A percentile compares a stretch with the other conserved stretches of the same genome.
These are phyloP conservation scores for Desmodus rotundus DNA, from an alignment of 2,113 vertebrate species.

Conservation along the genomic window DNA sequence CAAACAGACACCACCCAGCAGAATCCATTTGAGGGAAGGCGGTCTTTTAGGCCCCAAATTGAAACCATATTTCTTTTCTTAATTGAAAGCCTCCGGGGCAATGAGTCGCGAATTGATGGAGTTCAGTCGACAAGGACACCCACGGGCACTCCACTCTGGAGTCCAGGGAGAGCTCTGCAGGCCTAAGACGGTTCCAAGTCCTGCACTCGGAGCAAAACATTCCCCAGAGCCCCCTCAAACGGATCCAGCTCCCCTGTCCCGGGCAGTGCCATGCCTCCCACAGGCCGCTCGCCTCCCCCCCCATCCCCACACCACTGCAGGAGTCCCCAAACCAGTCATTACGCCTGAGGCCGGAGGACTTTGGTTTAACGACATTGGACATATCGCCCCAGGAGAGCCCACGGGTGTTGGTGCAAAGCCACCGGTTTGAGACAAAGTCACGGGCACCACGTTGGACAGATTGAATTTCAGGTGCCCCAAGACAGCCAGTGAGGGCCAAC, in stretches of 20 bases:
- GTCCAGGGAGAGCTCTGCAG: not conserved
- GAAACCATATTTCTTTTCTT: conserved; percentile 60
- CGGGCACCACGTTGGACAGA: not conserved
- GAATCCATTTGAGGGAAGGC: not conserved
- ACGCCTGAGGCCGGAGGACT: not conserved
- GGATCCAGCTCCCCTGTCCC: not conserved
- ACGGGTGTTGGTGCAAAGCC: not conserved
- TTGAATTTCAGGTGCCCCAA: not conserved
- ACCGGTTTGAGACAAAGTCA: not conserved
- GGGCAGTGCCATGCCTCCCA: not conserved
- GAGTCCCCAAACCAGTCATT: not conserved
- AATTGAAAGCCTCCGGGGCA: conserved; percentile 53
- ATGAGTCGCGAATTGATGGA: not conserved
- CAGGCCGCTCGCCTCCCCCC: not conserved
- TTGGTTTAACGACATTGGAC: not conserved
- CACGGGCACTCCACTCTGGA: not conserved
- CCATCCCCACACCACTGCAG: fast-evolving
- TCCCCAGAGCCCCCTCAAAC: not conserved
- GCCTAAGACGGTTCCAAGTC: not conserved
- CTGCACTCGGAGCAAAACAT: not conserved
- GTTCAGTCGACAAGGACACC: conserved; percentile 39
- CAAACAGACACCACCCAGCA: not conserved
- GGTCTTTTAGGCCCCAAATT: not conserved
- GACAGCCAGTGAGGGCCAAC: not conserved
- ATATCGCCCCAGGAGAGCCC: not conserved